Conservation (phyloP, 2,888 invertebrate species). For the Sipunculus nudus region DNA sequence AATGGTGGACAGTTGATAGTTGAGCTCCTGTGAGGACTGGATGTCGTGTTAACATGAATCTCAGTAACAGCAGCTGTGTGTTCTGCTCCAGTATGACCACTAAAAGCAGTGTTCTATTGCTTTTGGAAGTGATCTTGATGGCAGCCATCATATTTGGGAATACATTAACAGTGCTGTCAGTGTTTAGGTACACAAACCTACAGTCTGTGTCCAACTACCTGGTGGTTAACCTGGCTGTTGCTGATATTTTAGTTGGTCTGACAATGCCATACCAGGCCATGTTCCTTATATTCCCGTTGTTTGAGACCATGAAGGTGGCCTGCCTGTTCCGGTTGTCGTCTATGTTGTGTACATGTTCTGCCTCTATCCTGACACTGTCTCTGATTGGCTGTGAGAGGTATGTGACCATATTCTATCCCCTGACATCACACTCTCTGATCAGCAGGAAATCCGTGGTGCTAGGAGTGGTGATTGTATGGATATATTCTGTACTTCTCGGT, state of each 20-base stretch:
- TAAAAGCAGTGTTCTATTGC: too few relatives aligned
- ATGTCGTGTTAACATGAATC: too few relatives aligned
- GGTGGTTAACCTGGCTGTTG: slow-evolving; percentile 44
- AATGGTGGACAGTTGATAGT: too few relatives aligned
- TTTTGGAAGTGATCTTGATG: too few relatives aligned
- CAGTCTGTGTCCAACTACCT: slow-evolving; percentile 45
- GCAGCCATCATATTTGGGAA: slow-evolving; percentile 40
- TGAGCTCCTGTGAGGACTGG: too few relatives aligned
- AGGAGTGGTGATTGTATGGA: neutral
- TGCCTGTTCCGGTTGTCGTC: slow-evolving; percentile 41
- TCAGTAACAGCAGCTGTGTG: too few relatives aligned
- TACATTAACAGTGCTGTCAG: slow-evolving; percentile 38
- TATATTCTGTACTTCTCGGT: neutral
- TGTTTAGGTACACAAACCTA: slow-evolving; percentile 34
- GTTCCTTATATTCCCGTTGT: slow-evolving; percentile 42
- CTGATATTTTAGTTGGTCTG: slow-evolving; percentile 45
- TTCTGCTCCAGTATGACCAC: too few relatives aligned
- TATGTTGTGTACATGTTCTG: slow-evolving; percentile 38
- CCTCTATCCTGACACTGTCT: slow-evolving; percentile 38
- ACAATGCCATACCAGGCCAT: too few relatives aligned
- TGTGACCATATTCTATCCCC: slow-evolving; percentile 1
- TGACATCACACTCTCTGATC: neutral
- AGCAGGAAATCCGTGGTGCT: neutral
- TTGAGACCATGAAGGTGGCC: slow-evolving; percentile 29
- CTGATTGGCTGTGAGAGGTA: slow-evolving; percentile 39